Evolutionary conservation across 1,140 invertebrate species (phyloP), one percentile per base, ranked within the genome.

Genomic region (Heterodera carotae): DNA sequence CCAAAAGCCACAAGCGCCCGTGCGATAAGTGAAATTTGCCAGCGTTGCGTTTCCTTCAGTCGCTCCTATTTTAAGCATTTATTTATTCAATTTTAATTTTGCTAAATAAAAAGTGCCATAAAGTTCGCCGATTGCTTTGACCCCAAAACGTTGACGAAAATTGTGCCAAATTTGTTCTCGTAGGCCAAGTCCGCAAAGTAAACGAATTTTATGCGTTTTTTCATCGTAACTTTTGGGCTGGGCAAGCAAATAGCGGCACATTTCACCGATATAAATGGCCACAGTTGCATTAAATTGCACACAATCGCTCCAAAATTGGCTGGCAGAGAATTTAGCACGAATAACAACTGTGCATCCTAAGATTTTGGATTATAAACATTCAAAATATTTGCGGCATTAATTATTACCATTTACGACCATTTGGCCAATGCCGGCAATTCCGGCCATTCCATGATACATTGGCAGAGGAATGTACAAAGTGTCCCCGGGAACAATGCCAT

Each of bases 1-100:
- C 25, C 84, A 71, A 70, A 82, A 82, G 8, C 81, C 81, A 56
- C 80, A 82, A 10, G 96, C 92, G 31, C 96, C 97, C n/a, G 94
- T 91, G 0, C 92, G 94, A 85, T 89, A 89, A 75, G 89, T 88
- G 74, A 88, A 81, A 86, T 99, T 99, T 2, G 96, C 95, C 69
- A 88, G 85, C 36, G 85, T 87, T n/a, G 86, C 94, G 88, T 98
- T 98, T 80, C 96, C 95, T 90, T 98, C 96, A 0, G 96, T 98
- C 10, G 95, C 94, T 2, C 80, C 75, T 78, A 80, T 67, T 67
- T 67, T 33, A 22, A 33, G 18, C 25, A 43, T 69, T 39, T 33
- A 69, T 31, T 39, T 2, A 29, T 69, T 69, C 0, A 39, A 0
- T 69, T 31, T 31, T 39, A 39, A 10, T 39, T 39, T 68, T 31